Conservation (phyloP, 1,140 invertebrate species). For the Microplitis demolitor region DNA sequence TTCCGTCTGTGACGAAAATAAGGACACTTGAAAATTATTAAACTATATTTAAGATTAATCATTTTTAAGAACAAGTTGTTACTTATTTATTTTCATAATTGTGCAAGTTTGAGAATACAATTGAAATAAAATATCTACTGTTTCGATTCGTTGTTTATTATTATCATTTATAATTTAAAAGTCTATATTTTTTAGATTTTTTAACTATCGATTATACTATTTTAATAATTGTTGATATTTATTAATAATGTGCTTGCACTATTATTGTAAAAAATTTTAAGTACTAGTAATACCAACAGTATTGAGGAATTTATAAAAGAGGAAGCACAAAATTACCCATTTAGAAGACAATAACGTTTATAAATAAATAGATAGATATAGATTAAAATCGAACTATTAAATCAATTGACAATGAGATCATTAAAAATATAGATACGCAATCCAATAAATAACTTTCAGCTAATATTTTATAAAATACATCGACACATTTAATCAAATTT, state of each 20-base stretch:
- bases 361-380: not conserved
- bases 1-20: slow-evolving; percentile 23
- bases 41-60: not conserved
- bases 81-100: not conserved
- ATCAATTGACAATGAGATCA: not conserved
- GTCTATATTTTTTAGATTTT: too few relatives aligned
- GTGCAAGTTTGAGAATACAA: not conserved
- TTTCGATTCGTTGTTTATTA: too few relatives aligned
- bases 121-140: not conserved
- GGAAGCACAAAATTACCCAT: not conserved
- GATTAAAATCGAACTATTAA: not conserved
- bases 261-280: too few relatives aligned
- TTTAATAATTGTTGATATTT: too few relatives aligned
- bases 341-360: not conserved
- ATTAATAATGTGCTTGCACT: too few relatives aligned
- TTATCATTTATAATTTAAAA: too few relatives aligned
- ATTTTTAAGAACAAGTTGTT: not conserved
- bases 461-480: too few relatives aligned
- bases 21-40: slow-evolving; percentile 19
- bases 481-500: slow-evolving; percentile 12
- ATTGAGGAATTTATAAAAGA: not conserved
- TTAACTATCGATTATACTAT: too few relatives aligned
- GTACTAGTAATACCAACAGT: too few relatives aligned
- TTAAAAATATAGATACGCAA: not conserved
- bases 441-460: slow-evolving; percentile 17